These are phyloP conservation scores for Podiceps cristatus DNA, from an alignment of 2,113 vertebrate species.

Conservation along the genomic window DNA sequence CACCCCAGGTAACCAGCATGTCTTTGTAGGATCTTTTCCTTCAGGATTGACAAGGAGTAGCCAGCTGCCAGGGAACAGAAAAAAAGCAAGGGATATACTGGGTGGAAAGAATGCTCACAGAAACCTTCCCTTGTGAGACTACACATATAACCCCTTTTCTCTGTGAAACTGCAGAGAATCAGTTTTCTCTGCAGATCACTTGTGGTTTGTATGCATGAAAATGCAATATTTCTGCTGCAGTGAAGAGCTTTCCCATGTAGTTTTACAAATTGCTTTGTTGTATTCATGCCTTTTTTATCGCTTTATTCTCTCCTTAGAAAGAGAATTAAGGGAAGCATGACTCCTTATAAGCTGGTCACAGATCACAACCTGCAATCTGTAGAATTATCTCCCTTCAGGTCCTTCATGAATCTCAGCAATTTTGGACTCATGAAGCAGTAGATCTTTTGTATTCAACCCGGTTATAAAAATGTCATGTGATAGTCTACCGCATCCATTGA, in stretches of 20 bases:
- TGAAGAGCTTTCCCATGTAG: background rate
- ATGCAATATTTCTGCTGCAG: constrained; percentile 45
- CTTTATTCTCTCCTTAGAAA: background rate
- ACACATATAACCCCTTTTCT: background rate
- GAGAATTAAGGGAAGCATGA: background rate
- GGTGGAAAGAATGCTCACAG: background rate
- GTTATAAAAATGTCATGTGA: background rate
- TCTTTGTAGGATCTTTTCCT: background rate
- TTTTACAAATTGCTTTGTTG: constrained; percentile 26
- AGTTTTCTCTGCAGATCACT: constrained; percentile 18
- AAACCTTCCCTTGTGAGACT: background rate
- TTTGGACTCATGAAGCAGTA: background rate
- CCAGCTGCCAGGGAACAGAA: background rate
- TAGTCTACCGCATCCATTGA: background rate
- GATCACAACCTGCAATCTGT: background rate
- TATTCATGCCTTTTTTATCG: background rate
- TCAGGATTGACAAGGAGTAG: background rate
- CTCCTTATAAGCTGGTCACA: background rate
- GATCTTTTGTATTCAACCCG: background rate
- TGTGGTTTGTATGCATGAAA: constrained; percentile 38
- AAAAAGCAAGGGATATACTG: background rate
- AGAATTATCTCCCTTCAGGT: background rate
- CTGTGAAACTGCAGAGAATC: constrained; percentile 23
- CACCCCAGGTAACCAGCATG: background rate
- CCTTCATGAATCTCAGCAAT: background rate